Percentiles rank a stretch among this genome's conserved stretches.
Conservation (phyloP, 2,113 vertebrate species). For the Burhinus bistriatus region DNA sequence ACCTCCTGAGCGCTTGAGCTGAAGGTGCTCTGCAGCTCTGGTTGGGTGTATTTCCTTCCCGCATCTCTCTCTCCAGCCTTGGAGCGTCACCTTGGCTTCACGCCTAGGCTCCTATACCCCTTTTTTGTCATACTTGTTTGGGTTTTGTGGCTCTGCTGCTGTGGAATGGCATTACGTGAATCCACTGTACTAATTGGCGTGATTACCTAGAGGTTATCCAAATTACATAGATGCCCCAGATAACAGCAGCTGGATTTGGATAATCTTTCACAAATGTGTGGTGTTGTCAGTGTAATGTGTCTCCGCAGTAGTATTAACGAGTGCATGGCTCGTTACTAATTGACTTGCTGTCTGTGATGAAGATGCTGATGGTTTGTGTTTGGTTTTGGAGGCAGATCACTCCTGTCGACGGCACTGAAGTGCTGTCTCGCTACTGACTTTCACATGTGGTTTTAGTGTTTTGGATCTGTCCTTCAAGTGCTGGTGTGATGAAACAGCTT, state of each 20-base stretch:
- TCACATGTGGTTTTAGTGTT: background rate
- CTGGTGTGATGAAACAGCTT: slow-evolving; percentile 15
- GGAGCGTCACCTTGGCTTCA: background rate
- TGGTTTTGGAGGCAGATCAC: background rate
- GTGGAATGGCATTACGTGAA: background rate
- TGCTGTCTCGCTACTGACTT: fast-evolving
- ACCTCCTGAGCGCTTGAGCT: background rate
- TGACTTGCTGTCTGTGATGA: background rate
- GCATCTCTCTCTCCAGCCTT: background rate
- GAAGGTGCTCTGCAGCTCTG: background rate
- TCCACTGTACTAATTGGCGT: background rate
- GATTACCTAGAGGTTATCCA: background rate
- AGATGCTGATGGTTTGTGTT: background rate
- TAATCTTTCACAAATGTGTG: background rate
- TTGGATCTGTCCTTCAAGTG: background rate
- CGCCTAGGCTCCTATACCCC: background rate
- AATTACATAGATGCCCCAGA: background rate
- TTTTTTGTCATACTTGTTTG: background rate
- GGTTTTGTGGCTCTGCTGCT: background rate
- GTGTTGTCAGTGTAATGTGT: background rate
- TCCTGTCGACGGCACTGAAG: background rate
- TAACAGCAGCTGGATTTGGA: background rate
- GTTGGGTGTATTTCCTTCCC: background rate
- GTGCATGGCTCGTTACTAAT: background rate
- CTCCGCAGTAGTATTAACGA: background rate